Evolutionary conservation across 2,888 invertebrate species (phyloP).

Genomic region (Balanococcus diminutus): DNA sequence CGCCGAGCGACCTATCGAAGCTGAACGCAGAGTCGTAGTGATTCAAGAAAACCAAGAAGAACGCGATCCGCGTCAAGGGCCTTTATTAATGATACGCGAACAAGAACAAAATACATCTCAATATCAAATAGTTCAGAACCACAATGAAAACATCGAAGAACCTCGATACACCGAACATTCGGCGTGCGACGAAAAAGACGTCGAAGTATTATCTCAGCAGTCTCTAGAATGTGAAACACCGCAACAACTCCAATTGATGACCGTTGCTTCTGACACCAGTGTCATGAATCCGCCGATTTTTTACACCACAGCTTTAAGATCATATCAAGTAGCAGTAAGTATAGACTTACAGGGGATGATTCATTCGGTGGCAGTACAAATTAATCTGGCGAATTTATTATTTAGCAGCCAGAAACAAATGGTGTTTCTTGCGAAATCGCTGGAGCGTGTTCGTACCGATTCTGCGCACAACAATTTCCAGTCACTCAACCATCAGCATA

Average conservation of each 20-base stretch:
- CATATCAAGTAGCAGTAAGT: constrained; percentile 44
- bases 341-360: neutral
- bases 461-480: constrained; percentile 51
- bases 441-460: constrained; percentile 47
- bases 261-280: constrained; percentile 20
- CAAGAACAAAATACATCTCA: constrained; percentile 42
- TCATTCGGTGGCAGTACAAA: neutral
- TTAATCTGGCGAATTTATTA: neutral
- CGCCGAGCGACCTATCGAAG: neutral
- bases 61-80: neutral
- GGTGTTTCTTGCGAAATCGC: constrained; percentile 44
- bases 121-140: constrained; percentile 35
- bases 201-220: neutral
- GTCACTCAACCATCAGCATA: constrained; percentile 39
- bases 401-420: neutral
- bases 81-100: constrained; percentile 45
- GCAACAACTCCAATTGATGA: constrained; percentile 32
- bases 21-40: neutral
- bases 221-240: constrained; percentile 24
- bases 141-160: neutral
- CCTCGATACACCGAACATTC: constrained; percentile 35
- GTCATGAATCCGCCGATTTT: constrained; percentile 38
- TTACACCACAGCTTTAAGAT: constrained; percentile 44
- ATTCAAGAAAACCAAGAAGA: constrained; percentile 36
- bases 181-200: constrained; percentile 26